These are phyloP conservation scores for Microchrysa polita DNA, from an alignment of 2,888 invertebrate species.

Conservation along the genomic window DNA sequence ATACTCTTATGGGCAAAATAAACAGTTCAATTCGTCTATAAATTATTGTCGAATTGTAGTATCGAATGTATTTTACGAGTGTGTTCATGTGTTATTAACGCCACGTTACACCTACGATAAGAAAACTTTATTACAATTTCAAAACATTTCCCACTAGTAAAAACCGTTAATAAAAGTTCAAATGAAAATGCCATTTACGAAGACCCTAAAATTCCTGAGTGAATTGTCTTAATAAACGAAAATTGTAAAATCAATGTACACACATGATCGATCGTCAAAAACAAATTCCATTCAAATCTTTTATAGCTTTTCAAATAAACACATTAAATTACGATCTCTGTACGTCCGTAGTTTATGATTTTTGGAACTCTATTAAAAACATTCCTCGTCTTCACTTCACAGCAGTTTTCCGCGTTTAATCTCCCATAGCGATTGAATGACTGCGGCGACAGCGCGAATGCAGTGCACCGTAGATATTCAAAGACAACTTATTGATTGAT, in stretches of 20 bases:
- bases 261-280: conserved; percentile 1
- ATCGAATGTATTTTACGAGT: too few species aligned
- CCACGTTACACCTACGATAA: too few species aligned
- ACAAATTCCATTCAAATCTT: background rate
- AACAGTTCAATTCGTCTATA: too few species aligned
- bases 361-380: background rate
- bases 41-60: too few species aligned
- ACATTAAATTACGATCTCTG: background rate
- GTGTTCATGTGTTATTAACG: too few species aligned
- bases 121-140: too few species aligned
- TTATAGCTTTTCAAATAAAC: conserved; percentile 13
- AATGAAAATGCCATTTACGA: background rate
- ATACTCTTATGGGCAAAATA: too few species aligned
- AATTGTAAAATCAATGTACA: background rate
- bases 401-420: background rate
- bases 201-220: background rate
- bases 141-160: too few species aligned
- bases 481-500: conserved; percentile 1
- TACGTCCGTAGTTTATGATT: background rate
- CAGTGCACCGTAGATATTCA: background rate
- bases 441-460: too few species aligned
- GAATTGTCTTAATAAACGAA: conserved; percentile 5
- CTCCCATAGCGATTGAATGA: too few species aligned
- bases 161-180: too few species aligned
- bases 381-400: background rate